phyloP scores from a whole-genome alignment of 2,113 vertebrate genomes.

The Lepus americanus region DNA sequence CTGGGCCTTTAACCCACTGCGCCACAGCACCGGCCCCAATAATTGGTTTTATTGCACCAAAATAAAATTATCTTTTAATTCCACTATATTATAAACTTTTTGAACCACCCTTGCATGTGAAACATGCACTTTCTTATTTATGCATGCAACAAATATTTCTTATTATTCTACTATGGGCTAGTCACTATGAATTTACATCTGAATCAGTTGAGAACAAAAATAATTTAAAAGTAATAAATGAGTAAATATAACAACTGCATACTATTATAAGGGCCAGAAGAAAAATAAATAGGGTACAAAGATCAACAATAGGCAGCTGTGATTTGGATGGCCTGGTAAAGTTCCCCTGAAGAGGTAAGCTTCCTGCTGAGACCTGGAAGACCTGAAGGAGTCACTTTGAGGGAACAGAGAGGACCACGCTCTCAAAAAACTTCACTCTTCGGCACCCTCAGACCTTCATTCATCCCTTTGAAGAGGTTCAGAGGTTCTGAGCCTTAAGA shows the following conservation, averaged over 20 bases:
- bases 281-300: not conserved
- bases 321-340: not conserved
- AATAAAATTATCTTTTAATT: too few relatives aligned
- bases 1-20: too few relatives aligned
- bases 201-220: not conserved
- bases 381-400: not conserved
- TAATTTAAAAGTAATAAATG: not conserved
- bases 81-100: too few relatives aligned
- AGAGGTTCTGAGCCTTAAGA: not conserved
- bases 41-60: too few relatives aligned
- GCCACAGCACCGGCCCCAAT: too few relatives aligned
- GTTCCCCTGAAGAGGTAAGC: not conserved
- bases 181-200: not conserved
- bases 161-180: not conserved
- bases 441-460: not conserved
- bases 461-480: not conserved
- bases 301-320: not conserved
- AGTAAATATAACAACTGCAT: not conserved
- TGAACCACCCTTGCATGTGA: not conserved
- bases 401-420: not conserved
- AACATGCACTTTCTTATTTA: not conserved
- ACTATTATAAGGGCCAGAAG: not conserved
- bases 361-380: not conserved
- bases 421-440: not conserved
- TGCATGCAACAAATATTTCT: constrained; percentile 16